Conservation (phyloP, 2,797 vertebrate species). For the Cygnus olor region DNA sequence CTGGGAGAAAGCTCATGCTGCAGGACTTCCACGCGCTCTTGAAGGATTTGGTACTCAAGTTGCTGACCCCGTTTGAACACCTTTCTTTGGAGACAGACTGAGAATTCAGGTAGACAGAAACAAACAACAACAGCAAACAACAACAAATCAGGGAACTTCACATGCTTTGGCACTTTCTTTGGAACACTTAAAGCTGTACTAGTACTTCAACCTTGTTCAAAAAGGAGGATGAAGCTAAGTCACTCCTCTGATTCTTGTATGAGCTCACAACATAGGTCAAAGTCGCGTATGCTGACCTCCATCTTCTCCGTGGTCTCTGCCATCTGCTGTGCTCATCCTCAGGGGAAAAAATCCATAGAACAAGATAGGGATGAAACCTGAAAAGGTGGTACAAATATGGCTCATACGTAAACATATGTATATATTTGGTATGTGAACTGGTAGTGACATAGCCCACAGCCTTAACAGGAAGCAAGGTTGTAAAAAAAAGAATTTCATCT, state of each 20-base stretch:
- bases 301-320: background rate
- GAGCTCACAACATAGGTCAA: background rate
- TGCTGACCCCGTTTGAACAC: background rate
- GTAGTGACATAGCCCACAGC: background rate
- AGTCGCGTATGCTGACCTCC: background rate
- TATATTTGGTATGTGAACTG: background rate
- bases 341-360: background rate
- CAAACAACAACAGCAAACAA: too few relatives aligned
- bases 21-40: background rate
- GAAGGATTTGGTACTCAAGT: background rate
- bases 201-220: background rate
- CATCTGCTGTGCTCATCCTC: background rate
- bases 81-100: background rate
- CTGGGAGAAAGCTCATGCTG: background rate
- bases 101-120: background rate
- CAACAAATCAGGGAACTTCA: background rate
- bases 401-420: background rate
- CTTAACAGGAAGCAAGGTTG: background rate
- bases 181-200: background rate
- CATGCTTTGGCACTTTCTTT: background rate
- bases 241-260: background rate
- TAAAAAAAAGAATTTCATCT: background rate
- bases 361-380: background rate
- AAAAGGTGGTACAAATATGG: background rate
- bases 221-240: background rate